These are phyloP conservation scores for Dipodomys stephensi DNA, from an alignment of 2,113 vertebrate genomes.

Conservation along the genomic window DNA sequence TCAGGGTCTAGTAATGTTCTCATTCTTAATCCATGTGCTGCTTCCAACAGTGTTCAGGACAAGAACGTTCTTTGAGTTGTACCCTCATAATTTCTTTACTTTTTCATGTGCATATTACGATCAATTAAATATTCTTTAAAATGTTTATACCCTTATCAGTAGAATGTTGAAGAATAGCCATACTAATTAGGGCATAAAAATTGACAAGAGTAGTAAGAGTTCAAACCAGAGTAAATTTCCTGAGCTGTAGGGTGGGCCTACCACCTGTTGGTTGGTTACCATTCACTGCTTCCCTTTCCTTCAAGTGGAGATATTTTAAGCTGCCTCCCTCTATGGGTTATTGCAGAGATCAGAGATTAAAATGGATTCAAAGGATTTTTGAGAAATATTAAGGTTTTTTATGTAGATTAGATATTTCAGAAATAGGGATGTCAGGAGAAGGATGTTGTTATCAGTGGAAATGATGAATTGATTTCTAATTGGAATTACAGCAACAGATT, in stretches of 20 bases:
- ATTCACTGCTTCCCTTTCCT: background rate
- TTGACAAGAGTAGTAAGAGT: background rate
- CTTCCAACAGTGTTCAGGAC: background rate
- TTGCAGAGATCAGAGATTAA: slow-evolving; percentile 42
- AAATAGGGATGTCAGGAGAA: slow-evolving; percentile 22
- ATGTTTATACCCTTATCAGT: background rate
- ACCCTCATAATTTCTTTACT: background rate
- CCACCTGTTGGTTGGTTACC: background rate
- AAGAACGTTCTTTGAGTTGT: background rate
- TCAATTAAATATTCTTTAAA: background rate
- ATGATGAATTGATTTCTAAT: slow-evolving; percentile 43
- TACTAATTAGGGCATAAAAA: too few species aligned
- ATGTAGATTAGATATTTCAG: background rate
- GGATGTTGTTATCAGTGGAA: slow-evolving; percentile 40
- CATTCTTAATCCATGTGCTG: background rate
- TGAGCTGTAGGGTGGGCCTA: background rate
- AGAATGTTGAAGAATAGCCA: background rate
- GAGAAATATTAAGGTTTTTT: background rate
- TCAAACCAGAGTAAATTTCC: background rate
- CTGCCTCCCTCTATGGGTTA: background rate
- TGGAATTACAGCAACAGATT: slow-evolving; percentile 40
- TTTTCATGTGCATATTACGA: background rate
- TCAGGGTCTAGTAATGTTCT: background rate
- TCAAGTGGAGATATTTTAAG: background rate
- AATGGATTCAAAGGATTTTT: slow-evolving; percentile 11